A percentile compares a stretch with the other conserved stretches of the same genome.
phyloP scores from a whole-genome alignment of 2,113 vertebrate genomes.

The Thamnophis sirtalis region DNA sequence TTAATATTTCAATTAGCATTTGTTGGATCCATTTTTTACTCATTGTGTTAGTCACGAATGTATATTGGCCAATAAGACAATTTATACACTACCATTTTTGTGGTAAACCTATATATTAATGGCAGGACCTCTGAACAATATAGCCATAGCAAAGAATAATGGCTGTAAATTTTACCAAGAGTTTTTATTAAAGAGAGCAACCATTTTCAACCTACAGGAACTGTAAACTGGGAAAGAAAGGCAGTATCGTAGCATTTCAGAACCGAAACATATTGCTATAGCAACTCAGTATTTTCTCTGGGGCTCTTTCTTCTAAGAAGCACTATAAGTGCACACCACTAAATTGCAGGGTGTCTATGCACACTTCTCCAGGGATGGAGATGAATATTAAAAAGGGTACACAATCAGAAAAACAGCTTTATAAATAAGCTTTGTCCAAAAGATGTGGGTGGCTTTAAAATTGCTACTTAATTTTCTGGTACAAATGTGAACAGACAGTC shows the following conservation, averaged over 20 bases:
- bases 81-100: neutral
- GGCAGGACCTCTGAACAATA: conserved; percentile 22
- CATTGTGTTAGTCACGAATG: neutral
- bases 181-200: conserved; percentile 35
- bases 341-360: conserved; percentile 7
- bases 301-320: conserved; percentile 47
- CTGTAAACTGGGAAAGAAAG: conserved; percentile 29
- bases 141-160: conserved; percentile 32
- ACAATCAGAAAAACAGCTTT: conserved; percentile 27
- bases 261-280: conserved; percentile 47
- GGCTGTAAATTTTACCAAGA: conserved; percentile 41
- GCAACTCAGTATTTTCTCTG: conserved; percentile 31
- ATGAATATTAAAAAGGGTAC: conserved; percentile 32
- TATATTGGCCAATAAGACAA: neutral
- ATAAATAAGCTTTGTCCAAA: conserved; percentile 1
- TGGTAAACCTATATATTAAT: conserved; percentile 16
- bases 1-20: neutral
- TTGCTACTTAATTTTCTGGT: conserved; percentile 21
- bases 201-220: conserved; percentile 43
- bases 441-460: conserved; percentile 20
- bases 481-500: conserved; percentile 33
- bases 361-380: neutral
- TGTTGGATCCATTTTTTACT: neutral
- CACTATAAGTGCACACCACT: neutral
- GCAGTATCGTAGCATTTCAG: conserved; percentile 32